Evolutionary conservation across 2,113 vertebrate genomes (phyloP), one percentile per base, ranked within the genome.

Genomic region (Opisthocomus hoazin): DNA sequence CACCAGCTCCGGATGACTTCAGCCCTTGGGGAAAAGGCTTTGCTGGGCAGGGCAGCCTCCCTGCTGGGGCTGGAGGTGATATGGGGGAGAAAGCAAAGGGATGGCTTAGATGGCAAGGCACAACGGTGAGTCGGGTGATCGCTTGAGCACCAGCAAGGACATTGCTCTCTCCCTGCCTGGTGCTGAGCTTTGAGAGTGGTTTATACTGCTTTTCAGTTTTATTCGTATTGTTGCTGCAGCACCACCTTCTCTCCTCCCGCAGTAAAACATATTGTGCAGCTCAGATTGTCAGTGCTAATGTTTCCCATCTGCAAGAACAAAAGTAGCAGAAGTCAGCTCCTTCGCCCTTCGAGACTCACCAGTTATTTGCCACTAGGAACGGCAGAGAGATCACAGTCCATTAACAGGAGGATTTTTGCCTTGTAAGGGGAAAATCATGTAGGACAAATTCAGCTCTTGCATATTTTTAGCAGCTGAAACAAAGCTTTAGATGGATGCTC

Each of bases 301-400:
- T n/a, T 85, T 88, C 89, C 83, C 70, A 60, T 45, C 89, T 61
- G 76, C 34, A 57, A 48, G 75, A 73, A 29, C 41, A 66, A 43
- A 84, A 93, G 86, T 8, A 76, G 87, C 86, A 69, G 58, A 27
- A 95, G 66, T 81, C 75, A 21, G 76, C 89, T 84, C 58, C 91
- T 75, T 75, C 1, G 2, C 71, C 79, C 83, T 26, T 17, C 0
- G 39, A 73, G 71, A 29, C 39, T 77, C 19, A 3, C 87, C 19
- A 5, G 54, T 13, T 60, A 16, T 57, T 87, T 84, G 82, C 60
- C 70, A 8, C 43, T 11, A 43, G 91, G 83, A 82, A n/a, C 18
- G 86, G 82, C 65, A 75, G 46, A 23, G 68, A 65, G 24, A 39
- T 82, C 11, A 32, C 23, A 39, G 73, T 32, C 39, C 54, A 4